phyloP scores from a whole-genome alignment of 2,113 vertebrate species.

The Candoia aspera region DNA sequence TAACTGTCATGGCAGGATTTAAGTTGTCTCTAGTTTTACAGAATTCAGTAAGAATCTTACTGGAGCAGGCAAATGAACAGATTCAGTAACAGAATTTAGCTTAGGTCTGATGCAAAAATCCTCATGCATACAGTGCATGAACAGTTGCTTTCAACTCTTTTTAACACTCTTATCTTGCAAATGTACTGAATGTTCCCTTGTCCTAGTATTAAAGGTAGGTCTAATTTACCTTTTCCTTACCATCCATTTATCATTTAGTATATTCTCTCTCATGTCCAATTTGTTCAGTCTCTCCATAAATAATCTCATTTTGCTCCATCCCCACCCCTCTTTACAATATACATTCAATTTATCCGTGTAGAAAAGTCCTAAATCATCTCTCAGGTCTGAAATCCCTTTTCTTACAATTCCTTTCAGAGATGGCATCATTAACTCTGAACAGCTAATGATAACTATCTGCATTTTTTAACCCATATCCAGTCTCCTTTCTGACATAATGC shows the following conservation, averaged over 20 bases:
- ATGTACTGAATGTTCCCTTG: conserved; percentile 27
- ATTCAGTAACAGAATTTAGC: not conserved
- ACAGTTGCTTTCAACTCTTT: conserved; percentile 8
- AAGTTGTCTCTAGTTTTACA: conserved; percentile 9
- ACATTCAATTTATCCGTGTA: conserved; percentile 5
- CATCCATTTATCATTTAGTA: conserved; percentile 28
- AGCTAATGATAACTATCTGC: conserved; percentile 12
- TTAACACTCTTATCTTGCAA: conserved; percentile 3
- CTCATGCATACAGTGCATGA: conserved; percentile 2
- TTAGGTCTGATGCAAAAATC: not conserved
- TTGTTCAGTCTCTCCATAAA: conserved; percentile 17
- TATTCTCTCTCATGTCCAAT: conserved; percentile 24
- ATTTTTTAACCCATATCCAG: conserved; percentile 1
- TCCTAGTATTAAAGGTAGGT: conserved; percentile 2
- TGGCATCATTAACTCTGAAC: not conserved
- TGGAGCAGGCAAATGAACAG: not conserved
- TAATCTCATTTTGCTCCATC: not conserved
- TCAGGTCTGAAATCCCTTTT: not conserved
- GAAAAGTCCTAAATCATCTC: not conserved
- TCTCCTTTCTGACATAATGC: not conserved
- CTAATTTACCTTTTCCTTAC: conserved; percentile 27
- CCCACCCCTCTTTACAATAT: not conserved
- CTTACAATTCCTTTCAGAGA: conserved; percentile 15
- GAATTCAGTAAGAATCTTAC: conserved; percentile 7
- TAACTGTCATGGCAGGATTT: not conserved